These are phyloP conservation scores for Apteryx mantelli DNA, from an alignment of 2,113 vertebrate species.

Conservation along the genomic window DNA sequence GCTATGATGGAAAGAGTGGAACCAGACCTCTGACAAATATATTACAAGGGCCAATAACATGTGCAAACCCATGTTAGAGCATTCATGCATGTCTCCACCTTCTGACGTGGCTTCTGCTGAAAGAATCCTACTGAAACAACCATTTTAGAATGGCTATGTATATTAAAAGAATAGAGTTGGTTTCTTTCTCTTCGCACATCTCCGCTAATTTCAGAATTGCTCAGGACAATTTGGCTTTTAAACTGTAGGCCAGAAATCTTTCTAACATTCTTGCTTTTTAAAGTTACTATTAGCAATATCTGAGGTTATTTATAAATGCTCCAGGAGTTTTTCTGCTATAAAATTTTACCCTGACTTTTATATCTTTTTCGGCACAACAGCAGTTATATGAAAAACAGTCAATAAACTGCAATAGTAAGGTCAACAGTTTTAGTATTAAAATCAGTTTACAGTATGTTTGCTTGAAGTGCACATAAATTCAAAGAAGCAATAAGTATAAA, in stretches of 20 bases:
- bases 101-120: conserved; percentile 12
- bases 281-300: not conserved
- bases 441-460: conserved; percentile 80
- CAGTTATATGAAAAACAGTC: conserved; percentile 48
- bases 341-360: conserved; percentile 17
- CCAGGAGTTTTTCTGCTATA: not conserved
- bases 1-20: conserved; percentile 4
- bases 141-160: not conserved
- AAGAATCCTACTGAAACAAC: not conserved
- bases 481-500: conserved; percentile 90
- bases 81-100: not conserved
- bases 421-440: conserved; percentile 75
- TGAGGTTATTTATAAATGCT: not conserved
- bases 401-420: conserved; percentile 57
- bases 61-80: conserved; percentile 42
- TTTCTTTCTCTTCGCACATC: not conserved
- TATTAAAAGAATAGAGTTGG: not conserved
- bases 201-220: not conserved
- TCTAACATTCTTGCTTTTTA: not conserved
- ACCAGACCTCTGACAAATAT: conserved; percentile 28
- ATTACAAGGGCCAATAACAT: conserved; percentile 36
- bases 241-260: not conserved
- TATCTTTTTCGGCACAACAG: conserved; percentile 18
- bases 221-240: not conserved
- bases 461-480: conserved; percentile 93